Conservation (phyloP, 2,113 vertebrate species). For the Pelecanus crispus region DNA sequence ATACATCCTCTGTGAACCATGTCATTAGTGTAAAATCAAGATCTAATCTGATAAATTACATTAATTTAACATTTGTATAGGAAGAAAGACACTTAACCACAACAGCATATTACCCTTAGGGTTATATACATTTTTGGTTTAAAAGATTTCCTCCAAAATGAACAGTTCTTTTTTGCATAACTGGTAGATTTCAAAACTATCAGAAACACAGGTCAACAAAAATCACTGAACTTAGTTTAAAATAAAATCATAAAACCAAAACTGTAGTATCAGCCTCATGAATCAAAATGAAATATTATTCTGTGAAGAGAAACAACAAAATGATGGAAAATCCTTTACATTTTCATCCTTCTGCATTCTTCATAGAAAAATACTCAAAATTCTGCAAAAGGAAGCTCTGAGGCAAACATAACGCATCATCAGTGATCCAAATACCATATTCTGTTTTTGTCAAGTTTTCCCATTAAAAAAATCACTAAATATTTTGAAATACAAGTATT, state of each 20-base stretch:
- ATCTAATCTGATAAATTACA: conserved; percentile 20
- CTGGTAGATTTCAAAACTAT: not conserved
- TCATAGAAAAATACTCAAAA: not conserved
- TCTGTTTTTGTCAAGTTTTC: not conserved
- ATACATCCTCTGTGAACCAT: not conserved
- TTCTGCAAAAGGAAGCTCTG: not conserved
- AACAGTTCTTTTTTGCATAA: not conserved
- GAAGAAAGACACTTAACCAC: not conserved
- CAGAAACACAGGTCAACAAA: not conserved
- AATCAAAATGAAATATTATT: not conserved
- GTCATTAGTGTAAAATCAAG: conserved; percentile 25
- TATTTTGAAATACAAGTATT: not conserved
- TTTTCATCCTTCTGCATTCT: not conserved
- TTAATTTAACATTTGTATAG: not conserved
- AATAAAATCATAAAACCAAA: not conserved
- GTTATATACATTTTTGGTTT: not conserved
- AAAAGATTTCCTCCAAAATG: not conserved
- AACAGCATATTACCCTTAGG: not conserved
- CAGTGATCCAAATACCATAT: not conserved
- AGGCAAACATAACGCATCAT: not conserved
- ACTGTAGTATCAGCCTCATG: not conserved
- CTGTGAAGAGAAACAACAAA: not conserved
- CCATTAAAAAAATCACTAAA: not conserved
- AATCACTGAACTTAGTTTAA: not conserved
- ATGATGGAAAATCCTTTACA: not conserved